Conservation (phyloP, 2,113 vertebrate genomes). For the Garra rufa region DNA sequence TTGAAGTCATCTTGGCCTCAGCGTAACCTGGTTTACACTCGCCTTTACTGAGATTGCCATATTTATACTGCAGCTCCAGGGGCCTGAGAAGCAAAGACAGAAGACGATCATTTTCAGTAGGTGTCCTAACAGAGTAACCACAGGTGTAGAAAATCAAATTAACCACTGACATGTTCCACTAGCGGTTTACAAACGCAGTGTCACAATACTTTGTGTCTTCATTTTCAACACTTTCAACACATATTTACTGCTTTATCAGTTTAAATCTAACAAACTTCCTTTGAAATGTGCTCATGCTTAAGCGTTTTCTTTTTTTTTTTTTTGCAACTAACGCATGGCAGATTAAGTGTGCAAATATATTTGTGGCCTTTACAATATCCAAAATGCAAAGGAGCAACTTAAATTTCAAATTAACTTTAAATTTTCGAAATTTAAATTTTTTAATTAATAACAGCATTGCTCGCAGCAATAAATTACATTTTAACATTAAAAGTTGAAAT, state of each 20-base stretch:
- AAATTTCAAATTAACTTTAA: too few relatives aligned
- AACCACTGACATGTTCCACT: neutral
- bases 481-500: too few relatives aligned
- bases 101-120: neutral
- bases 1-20: constrained; percentile 88
- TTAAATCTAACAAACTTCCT: neutral
- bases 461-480: too few relatives aligned
- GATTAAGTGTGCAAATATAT: neutral
- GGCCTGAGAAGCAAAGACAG: constrained; percentile 71
- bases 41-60: constrained; percentile 87
- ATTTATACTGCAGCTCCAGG: constrained; percentile 84
- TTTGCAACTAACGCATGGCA: neutral
- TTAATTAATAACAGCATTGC: too few relatives aligned
- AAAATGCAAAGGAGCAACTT: neutral
- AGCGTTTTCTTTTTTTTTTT: neutral
- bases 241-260: neutral
- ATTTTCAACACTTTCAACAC: neutral
- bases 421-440: neutral
- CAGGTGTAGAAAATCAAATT: neutral
- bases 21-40: constrained; percentile 86
- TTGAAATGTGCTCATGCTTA: neutral
- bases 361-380: neutral
- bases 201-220: neutral
- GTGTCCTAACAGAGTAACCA: neutral
- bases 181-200: neutral